These are phyloP conservation scores for Chaetops frenatus DNA, from an alignment of 2,113 vertebrate genomes.

Conservation along the genomic window DNA sequence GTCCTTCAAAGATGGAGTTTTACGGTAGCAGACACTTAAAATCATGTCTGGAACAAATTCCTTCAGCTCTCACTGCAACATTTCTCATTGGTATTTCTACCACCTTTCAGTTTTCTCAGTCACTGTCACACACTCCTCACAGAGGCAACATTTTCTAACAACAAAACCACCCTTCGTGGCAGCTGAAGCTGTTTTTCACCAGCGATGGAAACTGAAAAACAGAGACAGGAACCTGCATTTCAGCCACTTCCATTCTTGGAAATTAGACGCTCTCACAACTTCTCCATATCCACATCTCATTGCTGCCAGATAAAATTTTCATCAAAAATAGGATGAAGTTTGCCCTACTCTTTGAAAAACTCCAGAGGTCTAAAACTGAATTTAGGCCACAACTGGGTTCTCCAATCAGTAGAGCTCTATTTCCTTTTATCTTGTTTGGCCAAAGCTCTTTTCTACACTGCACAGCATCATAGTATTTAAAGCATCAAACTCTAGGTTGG, in stretches of 20 bases:
- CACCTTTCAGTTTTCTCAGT: neutral
- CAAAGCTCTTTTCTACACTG: neutral
- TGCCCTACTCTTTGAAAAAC: neutral
- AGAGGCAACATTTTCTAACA: constrained; percentile 6
- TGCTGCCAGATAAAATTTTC: neutral
- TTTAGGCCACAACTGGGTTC: neutral
- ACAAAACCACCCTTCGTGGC: neutral
- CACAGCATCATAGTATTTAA: neutral
- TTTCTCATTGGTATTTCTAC: neutral
- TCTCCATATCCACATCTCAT: neutral
- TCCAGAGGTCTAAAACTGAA: neutral
- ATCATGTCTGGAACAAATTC: neutral
- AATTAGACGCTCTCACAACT: neutral
- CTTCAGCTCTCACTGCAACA: neutral
- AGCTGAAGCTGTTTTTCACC: constrained; percentile 7
- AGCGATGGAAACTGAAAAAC: neutral
- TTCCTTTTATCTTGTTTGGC: neutral
- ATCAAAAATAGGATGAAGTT: neutral
- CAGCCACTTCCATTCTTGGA: constrained; percentile 27
- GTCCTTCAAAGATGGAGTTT: neutral
- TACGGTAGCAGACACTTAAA: neutral
- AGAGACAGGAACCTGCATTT: neutral
- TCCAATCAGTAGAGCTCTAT: neutral
- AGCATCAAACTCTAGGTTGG: neutral
- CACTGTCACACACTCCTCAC: neutral